Base-by-base conservation (phyloP, 2,888 invertebrate genomes). In the Eurytoma californica region DNA sequence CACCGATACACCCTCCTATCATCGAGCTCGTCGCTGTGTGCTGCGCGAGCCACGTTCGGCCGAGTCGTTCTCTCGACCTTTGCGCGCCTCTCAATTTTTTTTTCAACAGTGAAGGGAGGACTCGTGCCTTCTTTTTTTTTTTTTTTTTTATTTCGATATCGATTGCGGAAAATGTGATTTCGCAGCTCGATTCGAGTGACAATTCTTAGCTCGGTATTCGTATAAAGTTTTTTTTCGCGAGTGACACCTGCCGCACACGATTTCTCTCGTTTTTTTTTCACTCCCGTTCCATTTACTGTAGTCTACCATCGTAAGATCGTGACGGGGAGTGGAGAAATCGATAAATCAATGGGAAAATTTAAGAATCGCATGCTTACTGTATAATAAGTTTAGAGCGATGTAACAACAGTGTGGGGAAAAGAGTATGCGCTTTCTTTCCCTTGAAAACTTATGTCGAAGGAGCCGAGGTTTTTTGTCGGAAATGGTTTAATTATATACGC, bases 91-190 rank as follows among this genome's bases (percentile, higher is more conserved):
- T 28, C 61, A 39, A 51, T 61, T 61, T 61, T 53, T 65, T 28
- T 72, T 80, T 74, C 67, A 80, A 80, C 65, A 70, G 57, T 28
- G 58, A 66, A 72, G 18, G 47, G 63, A 55, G 14, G 16, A 30
- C 55, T 16, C 30, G 49, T 69, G 12, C 16, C 20, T 7, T 61
- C 39, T 28, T 60, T n/a, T 47, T 47, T 18, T n/a, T 28, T 60
- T n/a, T 47, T 47, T 18, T n/a, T 47, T 12, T 47, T 39, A 16
- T n/a, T 47, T 7, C 20, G 47, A 47, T 16, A 4, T 77, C 12
- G 9, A 39, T 7, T 9, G 7, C 9, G 39, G 49, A 58, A 57
- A 57, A 77, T 9, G 7, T 39, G 39, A 39, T 39, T 39, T 39
- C 9, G 9, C 24, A 24, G 24, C 39, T 39, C 39, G 39, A 39